phyloP scores from a whole-genome alignment of 2,888 invertebrate species.

The Drosophila borealis region DNA sequence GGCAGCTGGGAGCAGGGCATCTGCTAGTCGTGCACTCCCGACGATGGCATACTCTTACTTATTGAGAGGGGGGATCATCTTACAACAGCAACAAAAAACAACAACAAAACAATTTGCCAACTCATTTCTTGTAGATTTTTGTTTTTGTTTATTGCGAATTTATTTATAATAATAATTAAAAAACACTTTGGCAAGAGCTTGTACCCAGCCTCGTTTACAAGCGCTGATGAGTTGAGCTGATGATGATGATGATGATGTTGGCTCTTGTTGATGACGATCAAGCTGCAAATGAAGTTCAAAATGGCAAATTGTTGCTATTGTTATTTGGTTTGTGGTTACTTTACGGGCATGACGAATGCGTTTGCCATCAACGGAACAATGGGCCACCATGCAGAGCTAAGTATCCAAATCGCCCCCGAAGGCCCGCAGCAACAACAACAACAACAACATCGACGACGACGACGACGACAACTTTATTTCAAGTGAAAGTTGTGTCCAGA shows the following conservation, averaged over 20 bases:
- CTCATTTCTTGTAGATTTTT: conserved; percentile 14
- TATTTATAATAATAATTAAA: conserved; percentile 66
- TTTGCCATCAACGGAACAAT: conserved; percentile 37
- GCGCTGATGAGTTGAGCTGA: conserved; percentile 19
- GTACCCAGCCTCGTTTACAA: conserved; percentile 42
- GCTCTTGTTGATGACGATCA: too few species aligned
- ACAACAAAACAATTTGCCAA: conserved; percentile 23
- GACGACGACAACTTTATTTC: conserved; percentile 54
- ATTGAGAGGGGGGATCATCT: too few species aligned
- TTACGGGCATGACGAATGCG: conserved; percentile 51
- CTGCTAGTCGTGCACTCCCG: too few species aligned
- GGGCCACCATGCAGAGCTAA: conserved; percentile 50
- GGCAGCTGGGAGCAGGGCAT: too few species aligned
- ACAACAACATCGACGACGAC: conserved; percentile 4
- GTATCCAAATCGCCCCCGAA: conserved; percentile 43
- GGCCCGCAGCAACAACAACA: conserved; percentile 19
- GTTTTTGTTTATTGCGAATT: conserved; percentile 8
- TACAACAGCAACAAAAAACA: background rate
- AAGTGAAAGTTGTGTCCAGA: conserved; percentile 68
- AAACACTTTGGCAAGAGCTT: conserved; percentile 61
- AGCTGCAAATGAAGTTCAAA: conserved; percentile 45
- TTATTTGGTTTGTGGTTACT: conserved; percentile 14
- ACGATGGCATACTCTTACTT: too few species aligned
- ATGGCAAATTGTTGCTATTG: conserved; percentile 40
- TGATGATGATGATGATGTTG: conserved; percentile 7